Conservation (phyloP, 2,888 invertebrate species). For the Gymnosoma rotundatum region DNA sequence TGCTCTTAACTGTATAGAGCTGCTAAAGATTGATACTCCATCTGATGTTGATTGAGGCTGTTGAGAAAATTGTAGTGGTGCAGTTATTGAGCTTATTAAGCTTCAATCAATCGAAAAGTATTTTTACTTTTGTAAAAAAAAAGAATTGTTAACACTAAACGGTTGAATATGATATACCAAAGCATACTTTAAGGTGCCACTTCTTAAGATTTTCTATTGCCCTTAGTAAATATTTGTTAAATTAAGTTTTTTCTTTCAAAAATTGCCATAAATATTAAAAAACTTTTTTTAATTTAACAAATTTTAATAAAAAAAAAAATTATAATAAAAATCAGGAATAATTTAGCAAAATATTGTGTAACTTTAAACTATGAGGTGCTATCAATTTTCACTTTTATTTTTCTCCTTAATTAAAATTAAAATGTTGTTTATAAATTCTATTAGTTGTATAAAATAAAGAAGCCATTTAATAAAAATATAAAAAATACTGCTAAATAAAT, state of each 20-base stretch:
- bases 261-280: background rate
- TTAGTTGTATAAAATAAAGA: background rate
- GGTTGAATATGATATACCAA: too few relatives aligned
- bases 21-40: too few relatives aligned
- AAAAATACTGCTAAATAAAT: constrained; percentile 39
- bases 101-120: background rate
- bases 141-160: too few relatives aligned
- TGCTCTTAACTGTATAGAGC: too few relatives aligned
- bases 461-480: constrained; percentile 15
- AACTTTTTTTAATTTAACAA: background rate
- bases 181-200: background rate
- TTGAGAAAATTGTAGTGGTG: too few relatives aligned
- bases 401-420: background rate
- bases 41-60: too few relatives aligned
- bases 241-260: constrained; percentile 1
- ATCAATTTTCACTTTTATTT: constrained; percentile 45
- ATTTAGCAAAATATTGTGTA: background rate
- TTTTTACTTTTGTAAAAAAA: too few relatives aligned
- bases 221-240: constrained; percentile 16
- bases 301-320: background rate
- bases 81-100: too few relatives aligned
- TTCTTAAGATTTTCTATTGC: background rate
- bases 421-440: constrained; percentile 11
- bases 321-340: background rate
- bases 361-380: constrained; percentile 64